Conservation (phyloP, 1,140 invertebrate genomes). For the Manduca sexta region DNA sequence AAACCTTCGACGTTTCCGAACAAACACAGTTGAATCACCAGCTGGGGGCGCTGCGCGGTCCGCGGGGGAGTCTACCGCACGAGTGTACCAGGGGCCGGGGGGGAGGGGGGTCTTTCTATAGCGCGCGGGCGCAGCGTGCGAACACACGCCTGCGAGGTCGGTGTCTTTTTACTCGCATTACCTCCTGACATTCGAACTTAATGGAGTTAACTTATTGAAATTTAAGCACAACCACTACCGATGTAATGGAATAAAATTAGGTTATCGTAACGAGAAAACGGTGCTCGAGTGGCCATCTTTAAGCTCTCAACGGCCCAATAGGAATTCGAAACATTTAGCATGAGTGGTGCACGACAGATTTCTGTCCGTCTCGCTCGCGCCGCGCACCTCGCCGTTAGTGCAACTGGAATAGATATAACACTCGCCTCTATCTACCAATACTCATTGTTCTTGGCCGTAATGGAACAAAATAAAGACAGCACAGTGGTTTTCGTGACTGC, state of each 20-base stretch:
- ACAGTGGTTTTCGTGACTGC: constrained; percentile 70
- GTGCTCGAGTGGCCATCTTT: constrained; percentile 68
- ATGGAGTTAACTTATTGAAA: constrained; percentile 63
- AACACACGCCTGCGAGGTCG: constrained; percentile 51
- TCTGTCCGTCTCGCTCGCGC: constrained; percentile 43
- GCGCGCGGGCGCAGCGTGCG: constrained; percentile 31
- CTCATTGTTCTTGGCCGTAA: constrained; percentile 71
- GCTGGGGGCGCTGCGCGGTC: constrained; percentile 5
- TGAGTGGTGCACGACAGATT: constrained; percentile 23
- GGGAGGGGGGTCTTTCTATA: constrained; percentile 8
- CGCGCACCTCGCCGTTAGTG: constrained; percentile 12
- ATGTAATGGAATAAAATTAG: constrained; percentile 66
- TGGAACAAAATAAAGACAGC: constrained; percentile 72
- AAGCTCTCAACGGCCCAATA: constrained; percentile 63
- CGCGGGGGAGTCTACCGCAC: constrained; percentile 6
- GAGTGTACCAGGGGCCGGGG: constrained; percentile 8
- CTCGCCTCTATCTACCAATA: constrained; percentile 55
- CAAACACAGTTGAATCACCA: constrained; percentile 45
- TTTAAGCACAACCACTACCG: constrained; percentile 57
- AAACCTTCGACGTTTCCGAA: constrained; percentile 69
- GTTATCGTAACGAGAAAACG: constrained; percentile 68
- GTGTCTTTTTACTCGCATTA: constrained; percentile 60
- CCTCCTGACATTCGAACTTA: constrained; percentile 66
- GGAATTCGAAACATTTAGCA: constrained; percentile 62
- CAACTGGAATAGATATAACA: constrained; percentile 59